Base-by-base conservation (phyloP, 2,888 invertebrate genomes). In the Autographa gamma region DNA sequence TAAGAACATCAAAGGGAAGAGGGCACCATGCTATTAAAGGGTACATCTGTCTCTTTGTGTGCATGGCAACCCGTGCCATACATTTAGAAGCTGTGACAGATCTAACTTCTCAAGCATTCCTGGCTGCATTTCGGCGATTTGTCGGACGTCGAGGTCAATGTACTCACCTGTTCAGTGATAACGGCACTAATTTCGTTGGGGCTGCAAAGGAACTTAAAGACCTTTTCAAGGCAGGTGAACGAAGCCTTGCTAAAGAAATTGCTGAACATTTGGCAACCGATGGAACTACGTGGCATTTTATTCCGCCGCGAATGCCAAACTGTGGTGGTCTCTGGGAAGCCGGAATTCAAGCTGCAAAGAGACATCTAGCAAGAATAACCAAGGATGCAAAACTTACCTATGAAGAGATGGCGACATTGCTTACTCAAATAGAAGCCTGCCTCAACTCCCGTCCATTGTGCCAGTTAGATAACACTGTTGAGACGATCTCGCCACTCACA, bases 71-170 rank as follows among this genome's bases (percentile, higher is more conserved):
- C 0, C 80, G 80, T 18, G 87, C 86, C 0, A 73, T 86, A 0
- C 86, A 86, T 59, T 48, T 88, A 0, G 88, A 89, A 65, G 74
- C 79, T 0, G 88, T 87, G 0, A 73, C 71, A 1, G 81, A 82
- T 16, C 62, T 89, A 0, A 80, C 82, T 2, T 74, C 85, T 2
- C 74, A 85, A 48, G 83, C 76, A 0, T 84, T 80, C 54, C 38
- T 82, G 11, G 75, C 79, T 0, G 81, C 78, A 7, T 81, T 82
- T 41, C 58, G 71, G 19, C 19, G 80, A 34, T 82, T 84, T 59
- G 69, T 73, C 1, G 60, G 79, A 3, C 59, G 81, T 7, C 63
- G 80, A 63, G 80, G 80, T 14, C 76, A 63, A 16, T 79, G 76
- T 59, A 3, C 32, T 5, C 38, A 81, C 7, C n/a, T 83, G 4